These are phyloP conservation scores for Ceriagrion tenellum DNA, from an alignment of 2,888 invertebrate species.

Conservation along the genomic window DNA sequence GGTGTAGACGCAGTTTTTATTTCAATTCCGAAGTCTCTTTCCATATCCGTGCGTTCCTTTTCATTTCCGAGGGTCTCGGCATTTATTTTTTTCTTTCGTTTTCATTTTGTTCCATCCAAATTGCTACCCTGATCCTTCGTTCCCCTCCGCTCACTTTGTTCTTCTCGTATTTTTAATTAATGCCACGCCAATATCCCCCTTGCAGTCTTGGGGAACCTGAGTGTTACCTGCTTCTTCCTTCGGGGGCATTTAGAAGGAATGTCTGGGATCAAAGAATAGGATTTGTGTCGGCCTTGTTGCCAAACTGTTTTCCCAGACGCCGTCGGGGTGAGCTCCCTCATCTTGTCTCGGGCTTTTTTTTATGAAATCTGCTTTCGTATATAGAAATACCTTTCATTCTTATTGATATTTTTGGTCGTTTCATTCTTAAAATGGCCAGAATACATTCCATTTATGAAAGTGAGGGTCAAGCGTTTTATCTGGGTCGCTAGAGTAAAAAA, in stretches of 20 bases:
- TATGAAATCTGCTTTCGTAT: background rate
- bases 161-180: constrained; percentile 4
- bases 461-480: too few relatives aligned
- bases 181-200: background rate
- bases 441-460: too few relatives aligned
- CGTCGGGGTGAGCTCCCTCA: background rate
- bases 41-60: background rate
- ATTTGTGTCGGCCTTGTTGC: background rate
- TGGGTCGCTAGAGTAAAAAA: too few relatives aligned
- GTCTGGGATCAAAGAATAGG: background rate
- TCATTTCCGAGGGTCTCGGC: background rate
- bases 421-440: too few relatives aligned
- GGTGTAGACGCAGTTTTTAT: background rate
- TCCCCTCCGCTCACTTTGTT: background rate
- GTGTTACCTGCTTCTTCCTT: background rate
- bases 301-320: background rate
- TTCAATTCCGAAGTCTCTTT: background rate
- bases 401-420: too few relatives aligned
- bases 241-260: background rate
- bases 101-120: background rate
- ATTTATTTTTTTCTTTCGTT: background rate
- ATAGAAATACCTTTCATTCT: too few relatives aligned
- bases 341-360: background rate
- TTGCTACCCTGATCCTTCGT: background rate
- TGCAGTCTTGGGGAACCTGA: background rate